These are phyloP conservation scores for Orthonyx spaldingii DNA, from an alignment of 2,113 vertebrate genomes.

Conservation along the genomic window DNA sequence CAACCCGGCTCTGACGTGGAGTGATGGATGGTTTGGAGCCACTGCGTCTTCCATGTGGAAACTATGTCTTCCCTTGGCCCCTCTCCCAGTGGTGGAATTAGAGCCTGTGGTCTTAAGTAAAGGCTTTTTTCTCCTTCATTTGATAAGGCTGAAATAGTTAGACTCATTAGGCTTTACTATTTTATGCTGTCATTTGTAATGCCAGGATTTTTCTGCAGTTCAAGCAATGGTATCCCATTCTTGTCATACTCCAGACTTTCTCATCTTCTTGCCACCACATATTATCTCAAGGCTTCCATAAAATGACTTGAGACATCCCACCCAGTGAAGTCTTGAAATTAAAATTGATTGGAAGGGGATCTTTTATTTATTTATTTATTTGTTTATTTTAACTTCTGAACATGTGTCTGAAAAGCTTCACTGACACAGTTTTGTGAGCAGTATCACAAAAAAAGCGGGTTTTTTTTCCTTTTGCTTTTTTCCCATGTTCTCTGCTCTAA, in stretches of 20 bases:
- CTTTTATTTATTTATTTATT: not conserved
- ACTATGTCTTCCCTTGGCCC: not conserved
- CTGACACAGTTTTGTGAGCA: not conserved
- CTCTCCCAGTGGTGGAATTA: not conserved
- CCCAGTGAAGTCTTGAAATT: not conserved
- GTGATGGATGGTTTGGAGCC: not conserved
- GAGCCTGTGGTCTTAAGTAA: not conserved
- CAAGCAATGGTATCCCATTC: not conserved
- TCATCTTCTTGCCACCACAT: not conserved
- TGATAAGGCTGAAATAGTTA: not conserved
- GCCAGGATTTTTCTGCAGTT: not conserved
- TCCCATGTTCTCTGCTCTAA: not conserved
- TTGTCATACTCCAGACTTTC: not conserved
- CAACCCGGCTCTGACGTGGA: rapidly evolving
- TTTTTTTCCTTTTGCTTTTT: not conserved
- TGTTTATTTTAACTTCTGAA: not conserved
- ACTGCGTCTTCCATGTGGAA: not conserved
- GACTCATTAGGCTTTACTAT: not conserved
- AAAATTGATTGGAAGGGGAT: not conserved
- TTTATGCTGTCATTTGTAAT: not conserved
- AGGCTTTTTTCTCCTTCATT: not conserved
- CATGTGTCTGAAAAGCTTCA: not conserved
- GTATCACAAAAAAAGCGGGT: not conserved
- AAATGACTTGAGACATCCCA: not conserved
- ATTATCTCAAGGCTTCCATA: not conserved